Evolutionary conservation across 1,140 invertebrate species (phyloP).

Genomic region (Drosophila mojavensis): DNA sequence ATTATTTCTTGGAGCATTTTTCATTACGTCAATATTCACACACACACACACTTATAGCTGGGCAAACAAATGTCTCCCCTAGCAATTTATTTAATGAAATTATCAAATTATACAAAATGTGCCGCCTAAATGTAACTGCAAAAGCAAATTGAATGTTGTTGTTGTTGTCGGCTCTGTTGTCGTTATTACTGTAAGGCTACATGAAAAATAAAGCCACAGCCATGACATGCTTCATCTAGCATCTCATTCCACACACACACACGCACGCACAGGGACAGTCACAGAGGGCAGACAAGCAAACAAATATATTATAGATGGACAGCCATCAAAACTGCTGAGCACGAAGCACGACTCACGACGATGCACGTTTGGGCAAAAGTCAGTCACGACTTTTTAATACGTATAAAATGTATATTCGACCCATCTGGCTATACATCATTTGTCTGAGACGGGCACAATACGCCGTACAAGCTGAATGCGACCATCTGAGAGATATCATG

Average conservation of each 20-base stretch:
- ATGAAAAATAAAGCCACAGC: conserved; percentile 75
- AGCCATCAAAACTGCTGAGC: not conserved
- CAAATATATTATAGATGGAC: not conserved
- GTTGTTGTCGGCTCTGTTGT: conserved; percentile 13
- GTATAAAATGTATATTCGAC: too few species aligned
- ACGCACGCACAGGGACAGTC: conserved; percentile 1
- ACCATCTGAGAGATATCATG: too few species aligned
- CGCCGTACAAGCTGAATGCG: too few species aligned
- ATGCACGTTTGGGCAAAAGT: too few species aligned
- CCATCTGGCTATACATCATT: too few species aligned
- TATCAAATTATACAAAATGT: conserved; percentile 79
- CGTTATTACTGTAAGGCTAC: conserved; percentile 47
- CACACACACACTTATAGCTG: conserved; percentile 12
- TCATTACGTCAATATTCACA: conserved; percentile 20
- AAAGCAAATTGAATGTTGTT: conserved; percentile 55
- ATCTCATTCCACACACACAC: conserved; percentile 44
- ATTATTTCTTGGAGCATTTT: conserved; percentile 59
- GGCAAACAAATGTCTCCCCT: conserved; percentile 12
- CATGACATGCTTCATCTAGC: conserved; percentile 47
- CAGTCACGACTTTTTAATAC: not conserved
- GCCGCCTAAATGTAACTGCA: conserved; percentile 63
- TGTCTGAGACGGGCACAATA: too few species aligned
- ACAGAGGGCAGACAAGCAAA: conserved; percentile 15
- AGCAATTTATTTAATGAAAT: conserved; percentile 78
- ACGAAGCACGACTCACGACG: not conserved